Evolutionary conservation across 2,888 invertebrate species (phyloP).

Genomic region (Coremacera marginata): DNA sequence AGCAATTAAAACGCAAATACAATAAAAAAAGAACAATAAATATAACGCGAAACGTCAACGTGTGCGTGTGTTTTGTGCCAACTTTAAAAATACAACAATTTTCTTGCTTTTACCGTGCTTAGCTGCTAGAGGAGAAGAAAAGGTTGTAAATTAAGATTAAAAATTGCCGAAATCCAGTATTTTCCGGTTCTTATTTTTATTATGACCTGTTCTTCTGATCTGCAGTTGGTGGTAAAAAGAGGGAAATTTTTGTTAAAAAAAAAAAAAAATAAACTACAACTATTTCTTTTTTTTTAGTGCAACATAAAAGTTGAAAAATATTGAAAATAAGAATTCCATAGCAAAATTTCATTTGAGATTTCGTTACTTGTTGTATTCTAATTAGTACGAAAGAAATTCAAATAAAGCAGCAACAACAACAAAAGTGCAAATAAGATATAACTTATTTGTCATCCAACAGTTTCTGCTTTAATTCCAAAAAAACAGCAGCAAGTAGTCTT

Average conservation of each 20-base stretch:
- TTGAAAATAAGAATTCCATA: background rate
- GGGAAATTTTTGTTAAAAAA: background rate
- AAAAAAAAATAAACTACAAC: background rate
- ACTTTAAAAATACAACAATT: conserved; percentile 1
- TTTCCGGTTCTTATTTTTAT: background rate
- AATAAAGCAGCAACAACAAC: background rate
- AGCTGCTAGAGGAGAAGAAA: background rate
- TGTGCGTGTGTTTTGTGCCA: conserved; percentile 15
- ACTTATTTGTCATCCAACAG: conserved; percentile 12
- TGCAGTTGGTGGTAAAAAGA: background rate
- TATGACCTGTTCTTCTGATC: background rate
- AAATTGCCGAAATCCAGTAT: background rate
- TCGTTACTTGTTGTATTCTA: conserved; percentile 10
- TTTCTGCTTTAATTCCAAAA: background rate
- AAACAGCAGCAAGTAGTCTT: conserved; percentile 4
- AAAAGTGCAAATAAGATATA: conserved; percentile 3
- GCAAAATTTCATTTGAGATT: conserved; percentile 5
- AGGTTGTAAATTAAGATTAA: background rate
- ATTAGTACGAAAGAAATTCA: conserved; percentile 19
- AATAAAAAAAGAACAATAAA: conserved; percentile 13
- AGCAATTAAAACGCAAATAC: conserved; percentile 30
- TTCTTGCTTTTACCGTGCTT: background rate
- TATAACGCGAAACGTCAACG: conserved; percentile 26
- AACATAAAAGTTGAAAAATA: conserved; percentile 13
- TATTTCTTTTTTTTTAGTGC: conserved; percentile 25